phyloP scores from a whole-genome alignment of 30 jellyfish, hydroid and myxozoan genomes.

The Hydractinia echinata region DNA sequence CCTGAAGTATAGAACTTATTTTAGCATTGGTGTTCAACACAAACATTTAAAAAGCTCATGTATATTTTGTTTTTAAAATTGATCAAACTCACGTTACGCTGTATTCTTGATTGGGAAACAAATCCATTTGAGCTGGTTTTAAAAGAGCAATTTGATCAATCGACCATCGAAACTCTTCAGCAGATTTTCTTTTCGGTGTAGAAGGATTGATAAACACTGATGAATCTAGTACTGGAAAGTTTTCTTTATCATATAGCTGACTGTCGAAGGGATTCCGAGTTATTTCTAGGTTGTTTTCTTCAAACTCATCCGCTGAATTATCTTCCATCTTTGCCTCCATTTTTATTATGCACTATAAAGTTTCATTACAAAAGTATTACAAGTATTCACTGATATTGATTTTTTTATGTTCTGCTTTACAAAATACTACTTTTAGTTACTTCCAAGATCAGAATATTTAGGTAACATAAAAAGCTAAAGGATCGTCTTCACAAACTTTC shows the following conservation, averaged over 20 bases:
- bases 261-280: constrained; percentile 40
- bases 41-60: neutral
- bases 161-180: constrained; percentile 30
- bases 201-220: constrained; percentile 23
- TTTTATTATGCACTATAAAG: too few relatives aligned
- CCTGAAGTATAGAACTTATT: neutral
- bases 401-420: too few relatives aligned
- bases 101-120: constrained; percentile 37
- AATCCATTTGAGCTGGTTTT: constrained; percentile 34
- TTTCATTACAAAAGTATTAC: too few relatives aligned
- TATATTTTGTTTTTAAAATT: neutral
- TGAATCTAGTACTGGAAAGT: constrained; percentile 31
- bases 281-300: constrained; percentile 10
- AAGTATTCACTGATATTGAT: too few relatives aligned
- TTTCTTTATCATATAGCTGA: constrained; percentile 21
- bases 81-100: constrained; percentile 11
- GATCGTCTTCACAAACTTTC: too few relatives aligned
- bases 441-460: too few relatives aligned
- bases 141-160: constrained; percentile 33
- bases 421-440: too few relatives aligned
- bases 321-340: constrained; percentile 1
- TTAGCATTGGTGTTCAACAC: too few relatives aligned
- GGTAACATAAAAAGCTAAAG: too few relatives aligned
- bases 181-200: constrained; percentile 18
- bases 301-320: neutral